phyloP scores from a whole-genome alignment of 2,888 invertebrate genomes.

The Conomelus anceps region DNA sequence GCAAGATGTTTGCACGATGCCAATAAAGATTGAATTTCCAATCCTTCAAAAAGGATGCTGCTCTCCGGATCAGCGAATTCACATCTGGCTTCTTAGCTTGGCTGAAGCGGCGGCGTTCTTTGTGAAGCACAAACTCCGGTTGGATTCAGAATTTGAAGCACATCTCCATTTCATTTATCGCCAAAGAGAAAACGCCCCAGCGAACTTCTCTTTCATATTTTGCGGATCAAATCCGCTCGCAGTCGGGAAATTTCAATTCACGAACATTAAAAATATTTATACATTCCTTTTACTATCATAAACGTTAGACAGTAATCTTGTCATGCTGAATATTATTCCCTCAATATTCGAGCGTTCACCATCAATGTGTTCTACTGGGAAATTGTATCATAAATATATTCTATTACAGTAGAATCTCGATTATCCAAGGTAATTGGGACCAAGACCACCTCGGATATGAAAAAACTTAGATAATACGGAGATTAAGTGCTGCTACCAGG shows the following conservation, averaged over 20 bases:
- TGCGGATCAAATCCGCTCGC: not conserved
- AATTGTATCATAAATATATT: no score
- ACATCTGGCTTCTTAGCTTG: not conserved
- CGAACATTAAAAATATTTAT: not conserved
- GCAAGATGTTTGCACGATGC: not conserved
- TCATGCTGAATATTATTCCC: not conserved
- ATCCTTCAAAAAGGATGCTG: not conserved
- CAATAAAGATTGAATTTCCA: not conserved
- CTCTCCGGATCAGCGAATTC: not conserved
- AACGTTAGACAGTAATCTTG: no score
- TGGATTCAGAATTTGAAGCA: not conserved
- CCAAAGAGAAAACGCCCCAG: not conserved
- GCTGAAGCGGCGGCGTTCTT: not conserved
- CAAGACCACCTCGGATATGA: no score
- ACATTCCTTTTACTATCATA: not conserved
- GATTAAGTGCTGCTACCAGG: no score
- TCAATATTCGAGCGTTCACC: not conserved
- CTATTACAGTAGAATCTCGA: no score
- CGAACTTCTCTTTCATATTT: not conserved
- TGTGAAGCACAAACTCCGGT: not conserved
- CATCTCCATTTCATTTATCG: not conserved
- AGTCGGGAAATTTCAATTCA: not conserved
- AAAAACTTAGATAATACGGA: no score
- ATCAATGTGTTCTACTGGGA: no score
- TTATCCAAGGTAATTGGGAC: no score